A percentile compares a stretch with the other conserved stretches of the same genome.
These are phyloP conservation scores for Amblyjoppa proteus DNA, from an alignment of 2,888 invertebrate genomes.

Conservation along the genomic window DNA sequence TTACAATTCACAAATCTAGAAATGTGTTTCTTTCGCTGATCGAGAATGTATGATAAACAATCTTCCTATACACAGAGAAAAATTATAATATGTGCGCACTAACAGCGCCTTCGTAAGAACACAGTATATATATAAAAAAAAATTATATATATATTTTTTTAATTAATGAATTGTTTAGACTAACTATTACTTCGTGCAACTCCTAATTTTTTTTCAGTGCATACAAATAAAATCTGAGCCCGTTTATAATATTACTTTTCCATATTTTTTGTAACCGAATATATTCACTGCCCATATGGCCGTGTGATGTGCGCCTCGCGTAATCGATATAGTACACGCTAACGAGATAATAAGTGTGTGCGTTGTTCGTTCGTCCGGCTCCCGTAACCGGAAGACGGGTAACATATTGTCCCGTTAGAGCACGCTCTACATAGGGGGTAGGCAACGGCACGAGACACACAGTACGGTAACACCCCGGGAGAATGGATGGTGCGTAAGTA, in stretches of 20 bases:
- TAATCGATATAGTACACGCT: constrained; percentile 57
- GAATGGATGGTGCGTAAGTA: constrained; percentile 15
- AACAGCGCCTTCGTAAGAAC: neutral
- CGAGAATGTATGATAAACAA: neutral
- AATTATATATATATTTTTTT: too few species aligned
- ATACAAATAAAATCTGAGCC: neutral
- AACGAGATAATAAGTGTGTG: constrained; percentile 71
- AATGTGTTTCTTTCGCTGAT: neutral
- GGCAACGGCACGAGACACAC: constrained; percentile 21
- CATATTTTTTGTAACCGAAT: neutral
- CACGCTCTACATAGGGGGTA: constrained; percentile 62
- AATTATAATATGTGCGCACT: neutral
- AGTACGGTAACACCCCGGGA: constrained; percentile 16
- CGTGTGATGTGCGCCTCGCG: constrained; percentile 25
- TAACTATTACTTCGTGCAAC: neutral
- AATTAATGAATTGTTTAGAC: neutral
- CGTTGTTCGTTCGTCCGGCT: constrained; percentile 67
- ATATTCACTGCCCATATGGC: constrained; percentile 36
- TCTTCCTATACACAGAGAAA: neutral
- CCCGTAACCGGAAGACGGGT: constrained; percentile 76
- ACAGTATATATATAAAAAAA: neutral
- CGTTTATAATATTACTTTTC: neutral
- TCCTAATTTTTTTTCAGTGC: too few species aligned
- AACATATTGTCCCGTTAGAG: constrained; percentile 79
- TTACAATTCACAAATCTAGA: neutral